Evolutionary conservation across 2,888 invertebrate genomes (phyloP).

Genomic region (Cyaniris semiargus): DNA sequence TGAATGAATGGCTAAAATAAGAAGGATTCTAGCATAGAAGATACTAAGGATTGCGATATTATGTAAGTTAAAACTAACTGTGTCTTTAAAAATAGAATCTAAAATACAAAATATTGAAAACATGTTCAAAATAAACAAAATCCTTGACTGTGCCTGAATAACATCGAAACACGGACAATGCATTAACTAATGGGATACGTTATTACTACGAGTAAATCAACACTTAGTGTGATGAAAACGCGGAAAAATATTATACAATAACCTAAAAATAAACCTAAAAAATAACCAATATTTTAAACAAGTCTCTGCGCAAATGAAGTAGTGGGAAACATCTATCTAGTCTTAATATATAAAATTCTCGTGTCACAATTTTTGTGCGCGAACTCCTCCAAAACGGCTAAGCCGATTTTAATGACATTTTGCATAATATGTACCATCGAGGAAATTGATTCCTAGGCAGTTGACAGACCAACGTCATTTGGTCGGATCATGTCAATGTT

Average conservation of each 20-base stretch:
- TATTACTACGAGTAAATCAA: not conserved
- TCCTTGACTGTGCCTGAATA: not conserved
- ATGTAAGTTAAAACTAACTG: too few species aligned
- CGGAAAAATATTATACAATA: not conserved
- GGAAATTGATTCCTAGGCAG: too few species aligned
- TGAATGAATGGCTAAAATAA: not conserved
- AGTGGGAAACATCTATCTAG: too few species aligned
- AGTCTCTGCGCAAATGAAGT: not conserved
- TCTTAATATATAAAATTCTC: too few species aligned
- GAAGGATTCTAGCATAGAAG: not conserved
- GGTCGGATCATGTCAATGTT: too few species aligned
- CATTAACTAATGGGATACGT: slow-evolving; percentile 10
- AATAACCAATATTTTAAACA: not conserved
- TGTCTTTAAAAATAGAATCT: not conserved
- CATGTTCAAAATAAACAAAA: not conserved
- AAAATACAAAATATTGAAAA: not conserved
- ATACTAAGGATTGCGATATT: not conserved
- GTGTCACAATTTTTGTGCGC: too few species aligned
- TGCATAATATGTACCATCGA: too few species aligned
- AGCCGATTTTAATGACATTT: too few species aligned
- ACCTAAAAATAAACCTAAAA: too few species aligned
- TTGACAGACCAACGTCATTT: too few species aligned
- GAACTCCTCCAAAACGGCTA: too few species aligned
- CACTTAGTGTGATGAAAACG: not conserved
- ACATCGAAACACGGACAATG: slow-evolving; percentile 2